A percentile compares a stretch with the other conserved stretches of the same genome.
These are phyloP conservation scores for Petrocephalus sullivani DNA, from an alignment of 2,797 vertebrate species.

Conservation along the genomic window DNA sequence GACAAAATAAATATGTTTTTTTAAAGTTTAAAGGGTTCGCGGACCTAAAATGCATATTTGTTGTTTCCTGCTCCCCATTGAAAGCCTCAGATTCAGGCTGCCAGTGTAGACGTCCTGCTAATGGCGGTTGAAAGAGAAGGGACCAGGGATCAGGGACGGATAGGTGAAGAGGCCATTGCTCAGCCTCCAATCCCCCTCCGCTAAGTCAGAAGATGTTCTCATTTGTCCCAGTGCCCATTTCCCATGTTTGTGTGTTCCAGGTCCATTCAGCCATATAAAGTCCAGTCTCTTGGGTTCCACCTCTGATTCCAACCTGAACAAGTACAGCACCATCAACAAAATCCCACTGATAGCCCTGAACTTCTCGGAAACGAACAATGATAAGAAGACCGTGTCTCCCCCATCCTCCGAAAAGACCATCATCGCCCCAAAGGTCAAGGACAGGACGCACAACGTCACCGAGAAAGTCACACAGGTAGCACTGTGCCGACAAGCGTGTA, in stretches of 20 bases:
- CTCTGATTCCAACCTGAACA: constrained; percentile 98
- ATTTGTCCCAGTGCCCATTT: background rate
- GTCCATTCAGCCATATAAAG: constrained; percentile 94
- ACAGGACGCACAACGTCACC: constrained; percentile 96
- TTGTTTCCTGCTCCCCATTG: background rate
- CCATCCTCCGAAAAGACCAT: constrained; percentile 92
- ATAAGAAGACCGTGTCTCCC: constrained; percentile 88
- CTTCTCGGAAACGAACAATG: constrained; percentile 84
- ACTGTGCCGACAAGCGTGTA: background rate
- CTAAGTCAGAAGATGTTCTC: background rate
- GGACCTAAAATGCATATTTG: background rate
- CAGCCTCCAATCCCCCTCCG: background rate
- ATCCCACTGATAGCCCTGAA: constrained; percentile 95
- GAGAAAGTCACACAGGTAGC: constrained; percentile 98
- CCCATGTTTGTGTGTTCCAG: constrained; percentile 48
- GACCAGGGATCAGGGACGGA: background rate
- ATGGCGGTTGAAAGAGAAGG: background rate
- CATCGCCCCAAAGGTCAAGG: constrained; percentile 97
- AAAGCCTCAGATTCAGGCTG: background rate
- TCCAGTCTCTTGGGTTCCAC: constrained; percentile 94
- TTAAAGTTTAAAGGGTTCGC: background rate
- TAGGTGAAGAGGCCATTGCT: background rate
- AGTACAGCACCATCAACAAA: constrained; percentile 97
- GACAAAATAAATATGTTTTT: background rate
- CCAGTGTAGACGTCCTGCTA: background rate